phyloP scores from a whole-genome alignment of 2,797 vertebrate species.

The Kryptopterus vitreolus region DNA sequence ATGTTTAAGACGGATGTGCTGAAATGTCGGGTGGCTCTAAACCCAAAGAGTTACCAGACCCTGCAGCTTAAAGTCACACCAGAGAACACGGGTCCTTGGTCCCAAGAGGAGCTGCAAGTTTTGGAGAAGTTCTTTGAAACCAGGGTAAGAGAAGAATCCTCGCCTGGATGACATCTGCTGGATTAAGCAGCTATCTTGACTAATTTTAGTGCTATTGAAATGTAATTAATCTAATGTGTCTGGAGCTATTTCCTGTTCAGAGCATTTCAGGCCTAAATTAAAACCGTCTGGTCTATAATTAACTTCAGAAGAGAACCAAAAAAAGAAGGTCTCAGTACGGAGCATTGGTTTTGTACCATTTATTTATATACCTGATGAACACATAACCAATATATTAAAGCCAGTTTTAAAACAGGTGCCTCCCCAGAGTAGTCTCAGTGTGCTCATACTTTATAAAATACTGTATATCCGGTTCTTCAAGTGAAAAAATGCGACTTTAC shows the following conservation, averaged over 20 bases:
- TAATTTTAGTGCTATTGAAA: not conserved
- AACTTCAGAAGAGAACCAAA: constrained; percentile 3
- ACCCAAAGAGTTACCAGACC: constrained; percentile 97
- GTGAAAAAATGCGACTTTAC: not conserved
- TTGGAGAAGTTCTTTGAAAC: constrained; percentile 99
- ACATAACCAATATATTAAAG: not conserved
- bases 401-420: not conserved
- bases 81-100: constrained; percentile 95
- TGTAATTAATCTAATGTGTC: not conserved
- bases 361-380: not conserved
- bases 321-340: not conserved
- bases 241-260: constrained; percentile 6
- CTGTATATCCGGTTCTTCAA: not conserved
- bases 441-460: not conserved
- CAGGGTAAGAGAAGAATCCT: constrained; percentile 73
- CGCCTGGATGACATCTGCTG: not conserved
- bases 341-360: not conserved
- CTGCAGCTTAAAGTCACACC: constrained; percentile 98
- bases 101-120: constrained; percentile 95
- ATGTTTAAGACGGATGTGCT: constrained; percentile 99
- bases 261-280: constrained; percentile 1
- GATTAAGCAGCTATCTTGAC: not conserved
- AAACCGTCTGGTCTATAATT: not conserved
- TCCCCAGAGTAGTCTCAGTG: not conserved
- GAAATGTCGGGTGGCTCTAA: constrained; percentile 96